A percentile compares a stretch with the other conserved stretches of the same genome.
These are phyloP conservation scores for Parnassius glacialis DNA, from an alignment of 2,888 invertebrate genomes.

Conservation along the genomic window DNA sequence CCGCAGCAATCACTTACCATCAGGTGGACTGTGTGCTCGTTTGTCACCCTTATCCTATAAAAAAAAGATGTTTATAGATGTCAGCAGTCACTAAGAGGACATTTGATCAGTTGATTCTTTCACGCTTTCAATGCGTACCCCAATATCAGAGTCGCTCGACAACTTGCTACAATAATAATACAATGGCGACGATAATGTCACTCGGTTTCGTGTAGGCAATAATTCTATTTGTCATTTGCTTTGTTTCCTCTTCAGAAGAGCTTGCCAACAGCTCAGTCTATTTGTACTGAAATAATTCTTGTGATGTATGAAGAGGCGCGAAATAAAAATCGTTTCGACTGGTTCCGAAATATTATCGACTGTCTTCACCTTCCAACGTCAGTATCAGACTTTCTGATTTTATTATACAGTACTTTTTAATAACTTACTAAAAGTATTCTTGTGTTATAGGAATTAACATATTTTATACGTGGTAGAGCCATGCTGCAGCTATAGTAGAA, in stretches of 20 bases:
- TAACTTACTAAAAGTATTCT: too few relatives aligned
- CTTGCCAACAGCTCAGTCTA: slow-evolving; percentile 57
- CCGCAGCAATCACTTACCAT: too few relatives aligned
- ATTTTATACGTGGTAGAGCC: too few relatives aligned
- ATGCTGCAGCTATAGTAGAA: too few relatives aligned
- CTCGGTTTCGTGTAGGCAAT: slow-evolving; percentile 39
- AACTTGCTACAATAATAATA: slow-evolving; percentile 49
- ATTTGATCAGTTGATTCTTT: slow-evolving; percentile 23
- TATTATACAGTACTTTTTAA: too few relatives aligned
- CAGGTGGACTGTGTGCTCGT: too few relatives aligned
- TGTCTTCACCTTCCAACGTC: slow-evolving; percentile 10
- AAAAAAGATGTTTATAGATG: slow-evolving; percentile 9
- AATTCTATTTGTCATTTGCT: slow-evolving; percentile 56
- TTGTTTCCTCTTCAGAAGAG: slow-evolving; percentile 48
- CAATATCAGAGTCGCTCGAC: slow-evolving; percentile 27
- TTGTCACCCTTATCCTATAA: too few relatives aligned
- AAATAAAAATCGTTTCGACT: slow-evolving; percentile 11
- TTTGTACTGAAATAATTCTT: slow-evolving; percentile 41
- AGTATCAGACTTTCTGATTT: background rate
- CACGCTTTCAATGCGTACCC: slow-evolving; percentile 3
- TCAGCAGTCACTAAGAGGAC: slow-evolving; percentile 3
- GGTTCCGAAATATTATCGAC: background rate
- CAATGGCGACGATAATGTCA: slow-evolving; percentile 52
- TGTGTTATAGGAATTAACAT: too few relatives aligned
- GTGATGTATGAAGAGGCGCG: slow-evolving; percentile 26